phyloP scores from a whole-genome alignment of 2,888 invertebrate species.

The Odontocerum albicorne region DNA sequence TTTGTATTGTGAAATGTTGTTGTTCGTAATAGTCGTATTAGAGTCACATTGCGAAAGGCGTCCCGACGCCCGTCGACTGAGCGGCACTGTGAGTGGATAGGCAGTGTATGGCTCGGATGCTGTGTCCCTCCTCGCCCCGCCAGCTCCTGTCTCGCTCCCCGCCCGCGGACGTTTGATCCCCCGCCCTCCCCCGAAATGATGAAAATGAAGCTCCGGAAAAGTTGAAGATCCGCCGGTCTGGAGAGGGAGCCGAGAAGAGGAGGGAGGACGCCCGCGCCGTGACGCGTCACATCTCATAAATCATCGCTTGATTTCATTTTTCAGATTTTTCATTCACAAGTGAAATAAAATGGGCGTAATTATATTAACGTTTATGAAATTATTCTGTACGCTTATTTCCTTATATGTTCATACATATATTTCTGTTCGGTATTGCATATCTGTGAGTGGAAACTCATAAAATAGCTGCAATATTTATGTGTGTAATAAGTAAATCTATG shows the following conservation, averaged over 20 bases:
- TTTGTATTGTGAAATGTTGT: no score
- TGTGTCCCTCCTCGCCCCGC: conserved; percentile 41
- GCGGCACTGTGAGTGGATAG: conserved; percentile 35
- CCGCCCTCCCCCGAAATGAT: conserved; percentile 27
- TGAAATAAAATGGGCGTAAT: no score
- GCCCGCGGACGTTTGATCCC: conserved; percentile 37
- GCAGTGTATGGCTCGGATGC: conserved; percentile 43
- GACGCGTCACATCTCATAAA: conserved; percentile 7
- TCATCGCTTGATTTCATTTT: conserved; percentile 12
- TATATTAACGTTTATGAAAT: no score
- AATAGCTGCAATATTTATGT: no score
- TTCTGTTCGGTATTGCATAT: no score
- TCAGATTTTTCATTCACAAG: not conserved
- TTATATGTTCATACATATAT: no score
- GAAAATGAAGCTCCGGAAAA: conserved; percentile 20
- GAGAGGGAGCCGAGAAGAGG: not conserved
- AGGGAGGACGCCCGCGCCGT: not conserved
- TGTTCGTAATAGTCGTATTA: conserved; percentile 1
- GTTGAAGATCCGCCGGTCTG: conserved; percentile 10
- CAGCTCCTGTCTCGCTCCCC: conserved; percentile 33
- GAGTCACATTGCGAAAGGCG: conserved; percentile 47
- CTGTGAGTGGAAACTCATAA: no score
- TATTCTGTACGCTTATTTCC: no score
- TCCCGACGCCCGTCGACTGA: conserved; percentile 57
- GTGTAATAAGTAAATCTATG: no score